These are phyloP conservation scores for Argynnis bischoffii DNA, from an alignment of 2,888 invertebrate genomes.

Conservation along the genomic window DNA sequence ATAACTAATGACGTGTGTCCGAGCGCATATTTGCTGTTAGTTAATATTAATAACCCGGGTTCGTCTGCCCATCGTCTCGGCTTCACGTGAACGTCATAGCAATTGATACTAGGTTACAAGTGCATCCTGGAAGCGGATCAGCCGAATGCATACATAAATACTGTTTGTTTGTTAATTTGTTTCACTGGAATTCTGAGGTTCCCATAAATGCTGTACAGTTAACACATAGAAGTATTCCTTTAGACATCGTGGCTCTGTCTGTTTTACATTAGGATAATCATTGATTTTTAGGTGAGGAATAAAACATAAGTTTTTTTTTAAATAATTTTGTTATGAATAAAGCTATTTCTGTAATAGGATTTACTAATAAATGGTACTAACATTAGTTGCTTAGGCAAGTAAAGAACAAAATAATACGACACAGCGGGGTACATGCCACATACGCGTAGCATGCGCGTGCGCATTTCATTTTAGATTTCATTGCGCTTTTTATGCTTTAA, in stretches of 20 bases:
- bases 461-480: conserved; percentile 25
- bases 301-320: no score
- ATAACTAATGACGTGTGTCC: conserved; percentile 67
- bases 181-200: conserved; percentile 27
- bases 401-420: conserved; percentile 34
- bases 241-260: conserved; percentile 17
- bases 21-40: conserved; percentile 52
- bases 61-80: conserved; percentile 47
- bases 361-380: conserved; percentile 6
- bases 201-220: conserved; percentile 13
- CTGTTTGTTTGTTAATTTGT: conserved; percentile 28
- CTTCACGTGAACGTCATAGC: conserved; percentile 33
- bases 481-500: conserved; percentile 23
- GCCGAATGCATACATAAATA: conserved; percentile 27
- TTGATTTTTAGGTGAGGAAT: not conserved
- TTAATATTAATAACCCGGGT: conserved; percentile 55
- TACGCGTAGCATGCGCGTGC: conserved; percentile 29
- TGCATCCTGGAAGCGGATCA: conserved; percentile 38
- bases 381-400: not conserved
- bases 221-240: conserved; percentile 10
- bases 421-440: conserved; percentile 30
- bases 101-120: conserved; percentile 35
- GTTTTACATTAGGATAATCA: conserved; percentile 10
- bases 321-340: no score
- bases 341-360: not conserved